Base-by-base conservation (phyloP, 2,888 invertebrate genomes). In the Apomyelois bistriatella region DNA sequence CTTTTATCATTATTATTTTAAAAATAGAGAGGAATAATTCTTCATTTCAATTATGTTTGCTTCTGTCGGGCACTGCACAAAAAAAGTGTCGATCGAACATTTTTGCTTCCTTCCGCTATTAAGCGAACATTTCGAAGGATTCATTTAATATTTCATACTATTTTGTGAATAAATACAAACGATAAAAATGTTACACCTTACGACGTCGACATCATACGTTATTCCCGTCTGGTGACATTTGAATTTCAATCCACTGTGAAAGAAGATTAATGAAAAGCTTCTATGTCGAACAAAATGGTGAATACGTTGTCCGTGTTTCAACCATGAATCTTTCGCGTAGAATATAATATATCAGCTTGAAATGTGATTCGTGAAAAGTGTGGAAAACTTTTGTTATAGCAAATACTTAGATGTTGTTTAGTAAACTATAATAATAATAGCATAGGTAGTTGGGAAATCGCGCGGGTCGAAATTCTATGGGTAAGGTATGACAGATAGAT, bases 231-330 rank as follows among this genome's bases (percentile, higher is more conserved):
- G 32, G 46, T 46, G 32, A 46, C 46, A 46, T 46, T 35, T 35
- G n/a, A 36, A 52, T 22, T n/a, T 46, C 46, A 46, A 46, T 46
- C 16, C 46, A 16, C 35, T 30, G 46, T n/a, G 46, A 36, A 52
- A 28, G 13, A 47, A 53, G 38, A 48, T 35, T 52, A 22, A 42
- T 43, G 42, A 46, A 43, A 46, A 15, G 46, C 32, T 46, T 32
- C 46, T 46, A 46, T 46, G 46, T 15, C 16, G 46, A 46, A 46
- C 46, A 46, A 46, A 46, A 46, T 46, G 15, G n/a, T 46, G 46
- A 46, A 46, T 46, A 46, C 32, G 5, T 9, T n/a, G 49, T 51
- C 22, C 47, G 16, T 41, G 12, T 51, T 51, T 42, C 35, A 35
- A 17, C 32, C 30, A 41, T 42, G 15, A 40, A 51, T 41, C 28